phyloP scores from a whole-genome alignment of 2,797 vertebrate genomes.

The Alexandromys oeconomus region DNA sequence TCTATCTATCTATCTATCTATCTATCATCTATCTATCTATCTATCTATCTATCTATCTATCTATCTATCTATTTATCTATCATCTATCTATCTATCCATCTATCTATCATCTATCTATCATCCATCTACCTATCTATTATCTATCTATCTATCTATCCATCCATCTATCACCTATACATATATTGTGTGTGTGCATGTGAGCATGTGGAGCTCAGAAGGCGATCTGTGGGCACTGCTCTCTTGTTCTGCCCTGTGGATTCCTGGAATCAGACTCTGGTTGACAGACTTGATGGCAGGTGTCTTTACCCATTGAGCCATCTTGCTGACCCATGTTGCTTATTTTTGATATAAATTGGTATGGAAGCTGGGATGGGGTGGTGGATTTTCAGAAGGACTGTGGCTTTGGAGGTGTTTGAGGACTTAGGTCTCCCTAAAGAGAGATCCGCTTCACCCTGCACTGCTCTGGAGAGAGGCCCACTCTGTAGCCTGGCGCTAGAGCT shows the following conservation, averaged over 20 bases:
- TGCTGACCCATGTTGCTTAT: background rate
- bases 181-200: background rate
- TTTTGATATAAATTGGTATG: background rate
- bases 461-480: background rate
- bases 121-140: background rate
- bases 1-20: background rate
- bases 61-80: background rate
- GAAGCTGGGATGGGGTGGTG: background rate
- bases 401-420: background rate
- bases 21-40: background rate
- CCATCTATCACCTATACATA: background rate
- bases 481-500: background rate
- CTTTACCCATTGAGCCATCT: background rate
- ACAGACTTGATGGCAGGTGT: background rate
- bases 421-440: background rate
- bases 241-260: background rate
- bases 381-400: background rate
- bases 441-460: background rate
- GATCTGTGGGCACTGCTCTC: background rate
- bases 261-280: background rate
- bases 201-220: background rate
- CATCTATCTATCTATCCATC: background rate
- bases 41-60: background rate
- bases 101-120: background rate
- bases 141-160: background rate